Base-by-base conservation (phyloP, 2,888 invertebrate species). In the Polyommatus icarus region DNA sequence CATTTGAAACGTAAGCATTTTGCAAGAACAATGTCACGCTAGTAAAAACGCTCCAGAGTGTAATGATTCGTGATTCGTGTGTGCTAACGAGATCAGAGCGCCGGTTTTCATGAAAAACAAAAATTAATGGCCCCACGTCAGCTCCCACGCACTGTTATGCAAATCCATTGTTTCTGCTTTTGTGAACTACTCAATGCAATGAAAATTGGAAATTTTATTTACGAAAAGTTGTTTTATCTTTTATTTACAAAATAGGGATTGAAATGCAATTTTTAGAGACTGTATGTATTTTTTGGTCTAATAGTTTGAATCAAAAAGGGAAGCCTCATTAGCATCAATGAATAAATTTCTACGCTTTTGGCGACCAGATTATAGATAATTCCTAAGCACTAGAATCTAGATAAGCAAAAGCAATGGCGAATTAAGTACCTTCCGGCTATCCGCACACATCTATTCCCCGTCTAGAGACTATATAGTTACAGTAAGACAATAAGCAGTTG, bases 21-120 rank as follows among this genome's bases (percentile, higher is more conserved):
- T 75, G 75, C 29, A 75, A 29, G 67, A 67, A 54, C 54, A 75
- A 54, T 54, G 10, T 32, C 20, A 75, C 4, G 46, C 67, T 10
- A 3, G 40, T 40, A 67, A 67, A 67, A 67, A 67, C 67, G 6
- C 20, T 7, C 10, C 20, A 32, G 32, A 32, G 32, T 76, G 57
- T 76, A 76, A 59, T 59, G 36, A 76, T 36, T 40, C 46, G 40
- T 59, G 36, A 76, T 36, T 40, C 46, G 40, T 61, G 57, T 76
- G 15, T 61, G 6, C 7, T 61, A 76, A 59, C 76, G 46, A 76
- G 59, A 61, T 76, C 40, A 61, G 32, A 72, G 18, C 24, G 72
- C 46, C 36, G 77, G 73, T 77, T 77, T 73, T 73, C 73, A 20
- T 24, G 77, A 77, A 77, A 77, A 77, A 77, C 73, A 59, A 59